phyloP scores from a whole-genome alignment of 2,888 invertebrate species.

The Tuta absoluta region DNA sequence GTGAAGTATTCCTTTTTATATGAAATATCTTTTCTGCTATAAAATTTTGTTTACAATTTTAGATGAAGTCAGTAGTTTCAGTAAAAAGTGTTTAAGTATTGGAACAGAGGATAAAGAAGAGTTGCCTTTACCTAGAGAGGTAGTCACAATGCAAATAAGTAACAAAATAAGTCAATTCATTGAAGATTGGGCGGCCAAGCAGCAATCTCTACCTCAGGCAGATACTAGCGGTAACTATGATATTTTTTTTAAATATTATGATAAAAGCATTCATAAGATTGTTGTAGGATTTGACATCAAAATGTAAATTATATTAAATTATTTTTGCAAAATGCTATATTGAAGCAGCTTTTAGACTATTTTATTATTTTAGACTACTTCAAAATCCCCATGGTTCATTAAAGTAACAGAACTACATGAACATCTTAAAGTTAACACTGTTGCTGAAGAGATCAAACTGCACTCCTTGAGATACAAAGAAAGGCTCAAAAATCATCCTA shows the following conservation, averaged over 20 bases:
- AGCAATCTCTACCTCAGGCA: constrained; percentile 45
- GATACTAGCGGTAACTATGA: constrained; percentile 46
- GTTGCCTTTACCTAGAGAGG: constrained; percentile 42
- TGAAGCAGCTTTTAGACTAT: no score
- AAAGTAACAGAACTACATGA: no score
- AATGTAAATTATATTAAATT: no score
- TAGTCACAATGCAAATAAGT: constrained; percentile 51
- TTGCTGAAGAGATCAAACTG: no score
- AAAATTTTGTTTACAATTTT: constrained; percentile 29
- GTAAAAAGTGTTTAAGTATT: constrained; percentile 55
- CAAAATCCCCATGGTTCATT: no score
- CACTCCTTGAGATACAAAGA: no score
- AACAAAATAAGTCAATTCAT: constrained; percentile 51
- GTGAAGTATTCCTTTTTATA: not conserved
- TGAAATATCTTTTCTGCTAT: not conserved
- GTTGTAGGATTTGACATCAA: no score
- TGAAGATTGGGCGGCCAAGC: constrained; percentile 60
- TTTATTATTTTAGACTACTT: no score
- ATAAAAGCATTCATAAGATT: not conserved
- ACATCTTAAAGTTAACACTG: no score
- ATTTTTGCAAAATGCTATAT: no score
- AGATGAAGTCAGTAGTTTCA: constrained; percentile 67
- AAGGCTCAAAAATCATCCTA: no score
- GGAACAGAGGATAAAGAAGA: constrained; percentile 40
- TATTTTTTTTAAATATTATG: constrained; percentile 8